These are phyloP conservation scores for Pterocles burchelli DNA, from an alignment of 2,113 vertebrate species.

Conservation along the genomic window DNA sequence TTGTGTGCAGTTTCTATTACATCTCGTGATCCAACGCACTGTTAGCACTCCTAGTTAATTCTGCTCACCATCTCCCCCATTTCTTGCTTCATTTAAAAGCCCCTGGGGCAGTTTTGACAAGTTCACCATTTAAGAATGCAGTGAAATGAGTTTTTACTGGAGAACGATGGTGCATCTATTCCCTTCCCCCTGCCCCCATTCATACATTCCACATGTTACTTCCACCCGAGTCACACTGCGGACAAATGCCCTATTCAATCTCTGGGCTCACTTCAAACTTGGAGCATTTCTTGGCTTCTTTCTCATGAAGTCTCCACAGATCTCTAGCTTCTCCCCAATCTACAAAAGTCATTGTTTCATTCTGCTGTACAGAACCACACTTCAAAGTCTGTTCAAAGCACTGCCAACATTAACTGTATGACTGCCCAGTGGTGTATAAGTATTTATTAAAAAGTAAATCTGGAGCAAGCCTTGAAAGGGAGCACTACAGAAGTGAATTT, in stretches of 20 bases:
- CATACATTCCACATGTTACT: background rate
- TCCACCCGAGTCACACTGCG: background rate
- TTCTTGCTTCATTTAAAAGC: background rate
- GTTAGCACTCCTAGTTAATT: background rate
- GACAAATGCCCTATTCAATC: background rate
- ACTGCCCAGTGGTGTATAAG: background rate
- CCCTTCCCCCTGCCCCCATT: background rate
- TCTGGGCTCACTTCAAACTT: background rate
- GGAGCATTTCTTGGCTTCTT: background rate
- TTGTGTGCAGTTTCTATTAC: accelerated
- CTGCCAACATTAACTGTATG: background rate
- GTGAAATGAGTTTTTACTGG: background rate
- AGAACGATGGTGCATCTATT: background rate
- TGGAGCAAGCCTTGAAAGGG: background rate
- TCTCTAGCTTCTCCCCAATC: background rate
- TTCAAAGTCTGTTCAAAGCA: background rate
- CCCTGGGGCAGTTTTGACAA: background rate
- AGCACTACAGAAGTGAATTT: background rate
- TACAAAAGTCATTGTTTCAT: background rate
- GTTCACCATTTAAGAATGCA: background rate
- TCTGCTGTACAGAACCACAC: background rate
- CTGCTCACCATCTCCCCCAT: background rate
- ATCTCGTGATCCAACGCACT: background rate
- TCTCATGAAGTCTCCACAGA: background rate
- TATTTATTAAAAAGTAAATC: background rate